Evolutionary conservation across 2,888 invertebrate genomes (phyloP), one percentile per base, ranked within the genome.

Genomic region (Lypha dubia): DNA sequence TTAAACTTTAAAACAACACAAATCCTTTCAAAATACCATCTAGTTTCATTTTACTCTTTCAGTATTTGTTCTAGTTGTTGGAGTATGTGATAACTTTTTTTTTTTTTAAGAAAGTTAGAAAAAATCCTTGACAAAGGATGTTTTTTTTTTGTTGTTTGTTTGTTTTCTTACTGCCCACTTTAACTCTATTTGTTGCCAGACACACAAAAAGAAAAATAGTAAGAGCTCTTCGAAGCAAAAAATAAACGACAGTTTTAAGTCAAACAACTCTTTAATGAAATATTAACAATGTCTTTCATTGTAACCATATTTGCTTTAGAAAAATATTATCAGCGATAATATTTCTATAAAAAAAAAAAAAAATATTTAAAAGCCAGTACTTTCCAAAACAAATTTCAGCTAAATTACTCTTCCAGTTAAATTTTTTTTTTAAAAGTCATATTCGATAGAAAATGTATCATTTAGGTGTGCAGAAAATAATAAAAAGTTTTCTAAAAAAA

Each of bases 61-160:
- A 3, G 46, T 63, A 41, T 51, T 60, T 60, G 73, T 73, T 73
- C 38, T 17, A 51, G 8, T 71, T 58, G 17, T 22, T 13, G 0
- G 38, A n/a, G n/a, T n/a, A 17, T 7, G 13, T 44, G 2, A 28
- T 46, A 0, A 7, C 24, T 28, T 65, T 56, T 28, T 60, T 46
- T 49, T 24, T 56, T 28, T 60, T 46, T 49, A 17, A 13, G 17
- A 56, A 38, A 71, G 56, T 3, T 65, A 9, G 15, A 24, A 63
- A 67, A 79, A 79, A 63, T 79, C 63, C 79, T 71, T 71, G 70
- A 71, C 70, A 77, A 77, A 70, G 51, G 9, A 70, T 38, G 17
- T n/a, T 53, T 17, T 53, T n/a, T n/a, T n/a, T n/a, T n/a, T n/a
- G n/a, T n/a, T n/a, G n/a, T n/a, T n/a, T n/a, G n/a, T n/a, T 20